Evolutionary conservation across 2,797 vertebrate species (phyloP), one percentile per base, ranked within the genome.

Genomic region (Rallus crepitans): DNA sequence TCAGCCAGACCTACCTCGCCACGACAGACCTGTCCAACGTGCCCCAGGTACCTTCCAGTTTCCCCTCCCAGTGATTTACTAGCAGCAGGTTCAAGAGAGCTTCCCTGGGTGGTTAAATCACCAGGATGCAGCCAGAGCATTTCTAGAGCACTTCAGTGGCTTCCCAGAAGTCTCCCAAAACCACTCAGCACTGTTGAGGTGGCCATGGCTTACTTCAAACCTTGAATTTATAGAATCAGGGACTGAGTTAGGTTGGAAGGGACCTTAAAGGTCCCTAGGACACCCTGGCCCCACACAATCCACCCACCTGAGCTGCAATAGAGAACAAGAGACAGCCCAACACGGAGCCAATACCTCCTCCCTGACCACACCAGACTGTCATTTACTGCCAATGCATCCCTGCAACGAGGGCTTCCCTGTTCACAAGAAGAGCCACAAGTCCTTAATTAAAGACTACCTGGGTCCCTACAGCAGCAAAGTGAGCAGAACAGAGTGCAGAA

Each of bases 371-470:
- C 75, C 76, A 65, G 64, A 40, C 78, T 50, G 28, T 52, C 63
- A 33, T 25, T 53, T 52, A 4, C 56, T 90, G 93, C 93, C 95
- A 92, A 91, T 80, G 94, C 93, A 95, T 73, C 35, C 79, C 72
- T 15, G 79, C 71, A 86, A 50, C 60, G 23, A 76, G 75, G 45
- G 27, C 89, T 40, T 37, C 39, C 20, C 3, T 4, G 45, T 63
- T 50, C 39, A 31, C 1, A 23, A n/a, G 21, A 39, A 37, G 31
- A 88, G 76, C 27, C 76, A 52, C 68, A 7, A 12, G 59, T 3
- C 40, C 61, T 28, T n/a, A 69, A 39, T 40, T 24, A 68, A 19
- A 69, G 57, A 11, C 28, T 28, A 4, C 11, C 2, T 2, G 9
- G 40, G 50, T 37, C 50, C 31, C 31, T 7, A 1, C 76, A 50